Evolutionary conservation across 2,888 invertebrate species (phyloP).

Genomic region (Nephrotoma guestfalica): DNA sequence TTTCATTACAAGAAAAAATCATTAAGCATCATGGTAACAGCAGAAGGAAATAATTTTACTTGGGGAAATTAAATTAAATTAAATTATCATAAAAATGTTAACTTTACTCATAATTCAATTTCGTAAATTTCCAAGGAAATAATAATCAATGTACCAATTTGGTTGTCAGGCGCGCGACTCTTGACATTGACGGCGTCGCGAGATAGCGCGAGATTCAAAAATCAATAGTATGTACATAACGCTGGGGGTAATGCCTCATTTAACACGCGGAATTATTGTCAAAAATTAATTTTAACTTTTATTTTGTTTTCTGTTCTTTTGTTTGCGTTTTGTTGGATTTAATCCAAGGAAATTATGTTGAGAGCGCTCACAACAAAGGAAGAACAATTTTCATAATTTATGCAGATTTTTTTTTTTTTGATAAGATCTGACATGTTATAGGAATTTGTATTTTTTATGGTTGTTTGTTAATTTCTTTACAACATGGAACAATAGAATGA

Average conservation of each 20-base stretch:
- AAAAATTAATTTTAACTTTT: not conserved
- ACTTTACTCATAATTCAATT: not conserved
- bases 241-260: not conserved
- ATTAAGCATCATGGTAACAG: not conserved
- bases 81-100: not conserved
- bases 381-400: not conserved
- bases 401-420: not conserved
- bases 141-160: not conserved
- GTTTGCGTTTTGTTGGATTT: not conserved
- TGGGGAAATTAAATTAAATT: not conserved
- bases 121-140: not conserved
- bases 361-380: not conserved
- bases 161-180: not conserved
- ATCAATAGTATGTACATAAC: not conserved
- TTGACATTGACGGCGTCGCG: not conserved
- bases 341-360: not conserved
- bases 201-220: not conserved
- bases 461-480: constrained; percentile 10
- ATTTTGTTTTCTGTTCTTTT: not conserved
- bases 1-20: not conserved
- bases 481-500: constrained; percentile 5
- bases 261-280: not conserved
- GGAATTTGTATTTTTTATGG: not conserved
- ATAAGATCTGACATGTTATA: not conserved
- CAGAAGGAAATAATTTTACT: not conserved